Evolutionary conservation across 1,140 invertebrate genomes (phyloP), one percentile per base, ranked within the genome.

Genomic region (Andrena cerasifolii): DNA sequence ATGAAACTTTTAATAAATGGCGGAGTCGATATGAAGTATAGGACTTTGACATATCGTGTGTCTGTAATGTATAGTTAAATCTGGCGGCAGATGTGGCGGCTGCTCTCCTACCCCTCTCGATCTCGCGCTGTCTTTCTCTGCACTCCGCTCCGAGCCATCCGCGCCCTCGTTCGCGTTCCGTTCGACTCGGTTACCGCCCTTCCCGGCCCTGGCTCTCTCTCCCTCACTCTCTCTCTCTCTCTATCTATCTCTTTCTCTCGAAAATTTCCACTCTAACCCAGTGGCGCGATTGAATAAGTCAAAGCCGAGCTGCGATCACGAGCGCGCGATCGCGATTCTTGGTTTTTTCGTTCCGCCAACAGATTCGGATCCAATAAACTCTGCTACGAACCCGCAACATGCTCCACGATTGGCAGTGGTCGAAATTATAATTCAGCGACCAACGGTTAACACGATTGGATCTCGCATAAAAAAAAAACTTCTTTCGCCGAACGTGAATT

Each of bases 1-100:
- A 92, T 92, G 92, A 92, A 93, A 93, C 91, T 93, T 93, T 92
- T 93, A 93, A 93, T 92, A 93, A 93, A 93, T 93, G 92, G 92
- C 90, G 83, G 87, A 93, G 92, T 92, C 92, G 92, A 93, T 93
- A 93, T 93, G 91, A 92, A 93, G 91, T 92, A 92, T 93, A 92
- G 91, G 91, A 93, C 91, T 93, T 93, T 93, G 92, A 93, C 92
- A 92, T 93, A 93, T 93, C 92, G 91, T 90, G 90, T 92, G 92
- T 93, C 92, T 92, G 92, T 92, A 93, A 93, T 93, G 92, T 93
- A 93, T 92, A 93, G 92, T 93, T 92, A 92, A 92, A 93, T 92
- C 91, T 92, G 91, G 92, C 89, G 86, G 90, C 92, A 93, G 92
- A 92, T 93, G 91, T 91, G 90, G 88, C 89, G 78, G 78, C 87